Percentiles rank a stretch among this genome's conserved stretches.
phyloP scores from a whole-genome alignment of 2,888 invertebrate genomes.

The Heliconius ethilla region DNA sequence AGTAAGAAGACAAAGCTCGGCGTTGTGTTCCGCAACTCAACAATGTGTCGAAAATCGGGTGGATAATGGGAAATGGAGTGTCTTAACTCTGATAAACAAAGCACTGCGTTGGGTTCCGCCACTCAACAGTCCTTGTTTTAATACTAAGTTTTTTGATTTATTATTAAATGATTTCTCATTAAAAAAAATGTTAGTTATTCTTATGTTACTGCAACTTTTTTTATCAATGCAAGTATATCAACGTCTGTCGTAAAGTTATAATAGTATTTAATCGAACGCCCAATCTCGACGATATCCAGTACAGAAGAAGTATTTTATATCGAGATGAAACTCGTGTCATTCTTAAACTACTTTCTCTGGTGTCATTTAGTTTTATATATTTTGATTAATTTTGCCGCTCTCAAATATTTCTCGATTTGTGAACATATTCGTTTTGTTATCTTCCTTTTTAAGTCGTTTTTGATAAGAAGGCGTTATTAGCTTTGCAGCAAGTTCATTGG shows the following conservation, averaged over 20 bases:
- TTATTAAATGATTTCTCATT: background rate
- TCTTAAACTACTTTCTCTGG: slow-evolving; percentile 37
- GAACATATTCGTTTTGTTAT: background rate
- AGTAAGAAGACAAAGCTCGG: background rate
- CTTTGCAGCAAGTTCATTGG: no score
- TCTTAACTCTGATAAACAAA: background rate
- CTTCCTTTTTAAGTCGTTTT: no score
- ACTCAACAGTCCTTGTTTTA: no score
- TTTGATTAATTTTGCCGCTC: slow-evolving; percentile 32
- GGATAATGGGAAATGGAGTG: background rate
- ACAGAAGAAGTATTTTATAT: slow-evolving; percentile 39
- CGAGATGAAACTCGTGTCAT: slow-evolving; percentile 35
- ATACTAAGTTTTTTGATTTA: background rate
- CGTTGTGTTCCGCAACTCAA: background rate
- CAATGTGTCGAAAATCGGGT: background rate
- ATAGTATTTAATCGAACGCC: slow-evolving; percentile 33
- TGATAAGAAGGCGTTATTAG: no score
- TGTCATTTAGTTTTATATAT: slow-evolving; percentile 28
- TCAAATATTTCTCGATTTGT: slow-evolving; percentile 1
- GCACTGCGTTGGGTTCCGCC: no score
- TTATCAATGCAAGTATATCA: slow-evolving; percentile 11
- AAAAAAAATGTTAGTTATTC: slow-evolving; percentile 8
- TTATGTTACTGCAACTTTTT: background rate
- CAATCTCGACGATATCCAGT: slow-evolving; percentile 37
- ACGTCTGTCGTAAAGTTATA: slow-evolving; percentile 14